These are phyloP conservation scores for Onychomys torridus DNA, from an alignment of 2,797 vertebrate species.

Conservation along the genomic window DNA sequence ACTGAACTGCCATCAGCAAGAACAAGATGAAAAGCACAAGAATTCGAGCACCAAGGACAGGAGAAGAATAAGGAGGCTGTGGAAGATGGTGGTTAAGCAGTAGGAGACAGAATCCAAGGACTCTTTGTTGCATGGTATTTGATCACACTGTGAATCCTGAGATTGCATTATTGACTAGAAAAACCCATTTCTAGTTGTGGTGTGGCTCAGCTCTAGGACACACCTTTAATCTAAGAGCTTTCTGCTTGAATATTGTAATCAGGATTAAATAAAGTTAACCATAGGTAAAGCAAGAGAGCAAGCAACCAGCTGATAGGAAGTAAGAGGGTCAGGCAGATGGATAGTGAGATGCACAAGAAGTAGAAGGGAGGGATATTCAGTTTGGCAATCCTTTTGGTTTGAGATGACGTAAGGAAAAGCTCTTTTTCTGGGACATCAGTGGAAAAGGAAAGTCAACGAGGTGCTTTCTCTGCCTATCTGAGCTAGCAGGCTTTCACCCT, in stretches of 20 bases:
- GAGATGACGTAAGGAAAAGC: not conserved
- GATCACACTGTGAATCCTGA: not conserved
- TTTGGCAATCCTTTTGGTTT: not conserved
- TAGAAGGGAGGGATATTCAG: not conserved
- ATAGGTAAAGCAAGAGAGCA: not conserved
- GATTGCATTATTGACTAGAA: not conserved
- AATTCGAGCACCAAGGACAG: not conserved
- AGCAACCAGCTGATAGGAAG: not conserved
- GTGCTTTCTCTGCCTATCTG: not conserved
- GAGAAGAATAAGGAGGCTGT: not conserved
- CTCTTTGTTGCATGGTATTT: not conserved
- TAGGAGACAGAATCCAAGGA: not conserved
- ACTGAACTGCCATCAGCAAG: not conserved
- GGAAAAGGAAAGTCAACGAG: not conserved
- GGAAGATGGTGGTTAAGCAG: not conserved
- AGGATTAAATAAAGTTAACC: not conserved
- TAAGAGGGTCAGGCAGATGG: not conserved
- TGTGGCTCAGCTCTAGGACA: not conserved
- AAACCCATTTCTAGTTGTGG: not conserved
- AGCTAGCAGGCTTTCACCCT: not conserved
- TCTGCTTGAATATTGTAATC: not conserved
- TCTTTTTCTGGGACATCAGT: not conserved
- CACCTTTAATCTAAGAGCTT: not conserved
- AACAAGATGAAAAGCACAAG: not conserved
- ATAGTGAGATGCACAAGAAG: not conserved